Evolutionary conservation across 1,140 invertebrate species (phyloP).

Genomic region (Agrypnia vestita): DNA sequence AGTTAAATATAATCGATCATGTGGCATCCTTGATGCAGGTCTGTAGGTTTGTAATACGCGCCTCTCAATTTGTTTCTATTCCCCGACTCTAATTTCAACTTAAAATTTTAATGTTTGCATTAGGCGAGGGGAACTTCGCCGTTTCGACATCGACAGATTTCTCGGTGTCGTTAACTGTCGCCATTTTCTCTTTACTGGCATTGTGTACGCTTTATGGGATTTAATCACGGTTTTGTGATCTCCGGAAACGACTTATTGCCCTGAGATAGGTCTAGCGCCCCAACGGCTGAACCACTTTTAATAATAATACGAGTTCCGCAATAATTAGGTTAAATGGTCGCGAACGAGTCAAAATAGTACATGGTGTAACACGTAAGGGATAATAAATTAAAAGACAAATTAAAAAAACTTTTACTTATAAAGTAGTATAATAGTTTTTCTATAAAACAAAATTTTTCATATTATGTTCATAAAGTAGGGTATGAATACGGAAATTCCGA

Average conservation of each 20-base stretch:
- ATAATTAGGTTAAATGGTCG: conserved; percentile 16
- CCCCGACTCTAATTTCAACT: conserved; percentile 59
- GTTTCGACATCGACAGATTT: conserved; percentile 46
- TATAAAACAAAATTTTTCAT: too few relatives aligned
- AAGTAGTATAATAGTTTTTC: too few relatives aligned
- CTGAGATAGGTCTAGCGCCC: conserved; percentile 1
- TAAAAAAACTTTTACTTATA: too few relatives aligned
- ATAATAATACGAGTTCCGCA: neutral
- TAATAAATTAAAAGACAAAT: too few relatives aligned
- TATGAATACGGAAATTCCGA: too few relatives aligned
- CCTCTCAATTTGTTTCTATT: conserved; percentile 61
- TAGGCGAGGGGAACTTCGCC: conserved; percentile 24
- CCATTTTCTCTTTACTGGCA: conserved; percentile 52
- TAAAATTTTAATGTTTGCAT: conserved; percentile 59
- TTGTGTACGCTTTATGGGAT: conserved; percentile 52
- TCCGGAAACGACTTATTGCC: conserved; percentile 53
- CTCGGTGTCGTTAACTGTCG: conserved; percentile 45
- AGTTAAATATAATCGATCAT: too few relatives aligned
- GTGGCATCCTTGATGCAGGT: too few relatives aligned
- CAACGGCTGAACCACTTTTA: conserved; percentile 35
- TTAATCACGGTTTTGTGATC: conserved; percentile 57
- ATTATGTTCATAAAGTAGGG: too few relatives aligned
- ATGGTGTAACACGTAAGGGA: too few relatives aligned
- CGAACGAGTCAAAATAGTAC: neutral
- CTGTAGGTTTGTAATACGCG: conserved; percentile 11